Evolutionary conservation across 2,888 invertebrate species (phyloP).

Genomic region (Agrotis segetum): DNA sequence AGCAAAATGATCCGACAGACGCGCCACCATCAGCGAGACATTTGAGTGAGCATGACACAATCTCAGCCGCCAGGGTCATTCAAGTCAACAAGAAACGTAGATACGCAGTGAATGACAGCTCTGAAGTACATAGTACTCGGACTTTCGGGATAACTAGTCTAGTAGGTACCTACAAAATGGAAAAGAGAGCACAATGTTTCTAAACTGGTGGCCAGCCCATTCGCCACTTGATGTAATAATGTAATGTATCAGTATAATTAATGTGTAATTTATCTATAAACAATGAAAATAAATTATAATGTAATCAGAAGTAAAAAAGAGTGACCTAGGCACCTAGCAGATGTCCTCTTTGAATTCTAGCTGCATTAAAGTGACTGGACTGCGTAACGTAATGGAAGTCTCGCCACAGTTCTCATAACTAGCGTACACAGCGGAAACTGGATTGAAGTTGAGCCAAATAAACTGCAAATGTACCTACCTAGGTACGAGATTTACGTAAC

Average conservation of each 20-base stretch:
- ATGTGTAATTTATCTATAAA: constrained; percentile 11
- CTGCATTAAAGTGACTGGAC: constrained; percentile 9
- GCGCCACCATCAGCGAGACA: too few species aligned
- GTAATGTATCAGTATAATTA: background rate
- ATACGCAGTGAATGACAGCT: too few species aligned
- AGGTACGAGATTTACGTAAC: constrained; percentile 5
- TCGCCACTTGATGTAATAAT: background rate
- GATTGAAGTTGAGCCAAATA: constrained; percentile 39
- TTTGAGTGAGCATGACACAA: too few species aligned
- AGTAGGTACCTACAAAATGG: too few species aligned
- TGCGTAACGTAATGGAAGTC: constrained; percentile 9
- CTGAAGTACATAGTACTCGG: too few species aligned
- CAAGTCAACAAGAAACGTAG: too few species aligned
- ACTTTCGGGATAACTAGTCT: too few species aligned
- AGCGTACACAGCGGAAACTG: constrained; percentile 1
- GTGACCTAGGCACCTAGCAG: constrained; percentile 2
- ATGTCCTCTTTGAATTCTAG: constrained; percentile 12
- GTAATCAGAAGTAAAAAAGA: background rate
- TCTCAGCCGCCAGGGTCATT: too few species aligned
- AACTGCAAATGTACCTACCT: constrained; percentile 1
- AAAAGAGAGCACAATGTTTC: too few species aligned
- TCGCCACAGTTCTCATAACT: background rate
- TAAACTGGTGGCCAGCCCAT: too few species aligned
- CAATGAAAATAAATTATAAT: background rate
- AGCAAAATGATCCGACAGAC: too few species aligned